These are phyloP conservation scores for Luperina nickerlii DNA, from an alignment of 2,888 invertebrate genomes.

Conservation along the genomic window DNA sequence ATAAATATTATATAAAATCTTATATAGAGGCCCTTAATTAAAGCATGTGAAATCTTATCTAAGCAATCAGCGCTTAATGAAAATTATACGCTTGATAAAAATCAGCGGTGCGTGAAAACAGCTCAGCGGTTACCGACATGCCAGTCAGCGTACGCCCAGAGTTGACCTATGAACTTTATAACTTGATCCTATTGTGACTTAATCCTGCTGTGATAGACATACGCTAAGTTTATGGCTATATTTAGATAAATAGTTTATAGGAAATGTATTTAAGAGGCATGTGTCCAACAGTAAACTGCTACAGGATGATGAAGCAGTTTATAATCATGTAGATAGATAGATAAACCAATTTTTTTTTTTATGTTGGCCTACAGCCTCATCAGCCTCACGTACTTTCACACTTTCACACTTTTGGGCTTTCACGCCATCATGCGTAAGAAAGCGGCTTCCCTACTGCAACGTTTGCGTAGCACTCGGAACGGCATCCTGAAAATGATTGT, in stretches of 20 bases:
- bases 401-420: no score
- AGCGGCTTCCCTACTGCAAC: no score
- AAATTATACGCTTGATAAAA: slow-evolving; percentile 29
- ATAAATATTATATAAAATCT: background rate
- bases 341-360: no score
- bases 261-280: background rate
- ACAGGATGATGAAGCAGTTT: background rate
- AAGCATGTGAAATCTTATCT: slow-evolving; percentile 24
- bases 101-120: slow-evolving; percentile 21
- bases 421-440: no score
- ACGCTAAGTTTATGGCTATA: no score
- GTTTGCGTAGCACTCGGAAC: no score
- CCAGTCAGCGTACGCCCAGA: background rate
- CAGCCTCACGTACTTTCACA: no score
- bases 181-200: background rate
- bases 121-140: slow-evolving; percentile 17
- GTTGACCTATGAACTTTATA: background rate
- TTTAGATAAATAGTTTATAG: background rate
- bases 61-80: slow-evolving; percentile 1
- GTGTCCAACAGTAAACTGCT: background rate
- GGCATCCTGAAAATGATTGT: no score
- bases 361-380: background rate
- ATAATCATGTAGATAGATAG: background rate
- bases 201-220: background rate
- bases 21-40: background rate